Evolutionary conservation across 2,113 vertebrate species (phyloP).

Genomic region (Pontoporia blainvillei): DNA sequence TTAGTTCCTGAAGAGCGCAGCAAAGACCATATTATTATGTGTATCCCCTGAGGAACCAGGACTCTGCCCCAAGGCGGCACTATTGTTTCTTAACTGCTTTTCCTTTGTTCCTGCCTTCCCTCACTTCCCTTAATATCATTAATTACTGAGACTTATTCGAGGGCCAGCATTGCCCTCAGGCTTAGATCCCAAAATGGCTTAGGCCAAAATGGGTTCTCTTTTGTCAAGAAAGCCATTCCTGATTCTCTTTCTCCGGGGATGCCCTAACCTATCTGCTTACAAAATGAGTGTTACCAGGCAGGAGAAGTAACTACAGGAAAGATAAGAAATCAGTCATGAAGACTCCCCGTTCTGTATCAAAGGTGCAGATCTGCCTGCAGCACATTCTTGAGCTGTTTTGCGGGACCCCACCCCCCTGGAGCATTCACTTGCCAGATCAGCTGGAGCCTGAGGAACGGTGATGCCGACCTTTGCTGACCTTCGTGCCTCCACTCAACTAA

Average conservation of each 20-base stretch:
- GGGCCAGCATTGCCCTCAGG: rapidly evolving
- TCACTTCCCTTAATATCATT: background rate
- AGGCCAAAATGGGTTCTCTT: background rate
- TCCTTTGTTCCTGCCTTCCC: background rate
- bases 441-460: background rate
- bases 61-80: background rate
- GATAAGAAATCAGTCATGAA: background rate
- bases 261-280: background rate
- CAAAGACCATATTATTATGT: rapidly evolving
- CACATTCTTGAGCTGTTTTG: background rate
- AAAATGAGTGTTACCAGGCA: background rate
- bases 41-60: background rate
- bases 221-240: background rate
- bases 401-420: background rate
- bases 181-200: background rate
- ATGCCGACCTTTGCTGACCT: background rate
- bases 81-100: rapidly evolving
- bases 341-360: background rate
- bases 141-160: background rate
- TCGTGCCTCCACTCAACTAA: background rate
- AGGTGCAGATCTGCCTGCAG: background rate
- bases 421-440: background rate
- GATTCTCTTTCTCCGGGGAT: background rate
- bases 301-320: background rate
- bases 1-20: background rate